A percentile compares a stretch with the other conserved stretches of the same genome.
phyloP scores from a whole-genome alignment of 2,113 vertebrate species.

The Pomatostomus ruficeps region DNA sequence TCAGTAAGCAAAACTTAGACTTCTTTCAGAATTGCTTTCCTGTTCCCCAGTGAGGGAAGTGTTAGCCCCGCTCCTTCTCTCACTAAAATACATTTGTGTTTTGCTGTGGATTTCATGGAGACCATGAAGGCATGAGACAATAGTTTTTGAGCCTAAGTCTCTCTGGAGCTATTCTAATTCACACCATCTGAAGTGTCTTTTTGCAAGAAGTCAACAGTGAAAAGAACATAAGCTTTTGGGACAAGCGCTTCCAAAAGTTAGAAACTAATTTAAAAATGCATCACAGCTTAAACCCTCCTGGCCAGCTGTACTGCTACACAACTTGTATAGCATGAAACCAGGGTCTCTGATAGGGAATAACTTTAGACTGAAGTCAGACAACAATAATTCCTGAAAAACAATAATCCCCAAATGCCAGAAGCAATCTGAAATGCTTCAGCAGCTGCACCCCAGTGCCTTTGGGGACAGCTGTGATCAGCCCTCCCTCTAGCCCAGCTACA shows the following conservation, averaged over 20 bases:
- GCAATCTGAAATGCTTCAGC: not conserved
- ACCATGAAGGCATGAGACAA: not conserved
- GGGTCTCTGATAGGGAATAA: not conserved
- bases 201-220: not conserved
- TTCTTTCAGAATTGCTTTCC: not conserved
- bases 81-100: not conserved
- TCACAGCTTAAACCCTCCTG: not conserved
- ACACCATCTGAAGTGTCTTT: not conserved
- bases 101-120: not conserved
- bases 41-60: not conserved
- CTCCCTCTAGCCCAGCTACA: not conserved
- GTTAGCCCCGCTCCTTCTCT: not conserved
- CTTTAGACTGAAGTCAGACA: not conserved
- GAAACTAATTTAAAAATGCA: not conserved
- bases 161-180: not conserved
- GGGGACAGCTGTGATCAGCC: not conserved
- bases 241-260: not conserved
- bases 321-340: not conserved
- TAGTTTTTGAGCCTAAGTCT: not conserved
- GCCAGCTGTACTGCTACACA: not conserved
- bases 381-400: not conserved
- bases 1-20: constrained; percentile 7
- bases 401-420: not conserved
- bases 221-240: not conserved
- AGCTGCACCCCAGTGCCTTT: not conserved